These are phyloP conservation scores for Eulemur macaco DNA, from an alignment of 2,113 vertebrate species.

Conservation along the genomic window DNA sequence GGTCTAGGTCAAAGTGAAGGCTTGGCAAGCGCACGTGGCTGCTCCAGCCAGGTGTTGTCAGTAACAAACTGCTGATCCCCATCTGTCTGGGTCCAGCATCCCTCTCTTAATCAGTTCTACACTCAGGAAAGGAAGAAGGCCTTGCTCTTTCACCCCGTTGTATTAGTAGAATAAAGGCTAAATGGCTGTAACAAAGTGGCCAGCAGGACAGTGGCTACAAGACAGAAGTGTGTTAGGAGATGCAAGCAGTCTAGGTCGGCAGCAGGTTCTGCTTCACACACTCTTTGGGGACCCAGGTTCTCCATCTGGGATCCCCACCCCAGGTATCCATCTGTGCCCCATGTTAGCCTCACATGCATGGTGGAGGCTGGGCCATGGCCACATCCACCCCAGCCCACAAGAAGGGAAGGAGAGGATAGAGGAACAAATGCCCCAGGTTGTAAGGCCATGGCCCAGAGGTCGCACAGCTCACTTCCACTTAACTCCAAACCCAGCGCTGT, in stretches of 20 bases:
- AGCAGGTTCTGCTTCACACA: background rate
- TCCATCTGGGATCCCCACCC: background rate
- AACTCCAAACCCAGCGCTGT: background rate
- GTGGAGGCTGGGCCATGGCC: background rate
- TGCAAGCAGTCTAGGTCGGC: background rate
- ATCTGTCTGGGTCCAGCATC: background rate
- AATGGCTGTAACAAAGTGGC: background rate
- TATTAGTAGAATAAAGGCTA: background rate
- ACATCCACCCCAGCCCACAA: background rate
- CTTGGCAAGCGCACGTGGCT: background rate
- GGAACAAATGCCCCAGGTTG: fast-evolving
- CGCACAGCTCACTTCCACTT: background rate
- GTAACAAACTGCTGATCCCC: background rate
- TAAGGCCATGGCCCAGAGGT: background rate
- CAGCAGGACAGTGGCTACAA: background rate
- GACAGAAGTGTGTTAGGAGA: background rate
- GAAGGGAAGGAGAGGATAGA: background rate
- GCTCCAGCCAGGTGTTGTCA: too few species aligned
- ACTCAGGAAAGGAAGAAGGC: background rate
- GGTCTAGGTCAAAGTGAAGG: background rate
- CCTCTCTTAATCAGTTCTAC: background rate
- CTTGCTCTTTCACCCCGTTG: background rate
- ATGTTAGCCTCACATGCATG: background rate
- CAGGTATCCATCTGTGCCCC: too few species aligned
- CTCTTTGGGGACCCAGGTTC: background rate